Evolutionary conservation across 2,888 invertebrate species (phyloP).

Genomic region (Tenthredo amoena): DNA sequence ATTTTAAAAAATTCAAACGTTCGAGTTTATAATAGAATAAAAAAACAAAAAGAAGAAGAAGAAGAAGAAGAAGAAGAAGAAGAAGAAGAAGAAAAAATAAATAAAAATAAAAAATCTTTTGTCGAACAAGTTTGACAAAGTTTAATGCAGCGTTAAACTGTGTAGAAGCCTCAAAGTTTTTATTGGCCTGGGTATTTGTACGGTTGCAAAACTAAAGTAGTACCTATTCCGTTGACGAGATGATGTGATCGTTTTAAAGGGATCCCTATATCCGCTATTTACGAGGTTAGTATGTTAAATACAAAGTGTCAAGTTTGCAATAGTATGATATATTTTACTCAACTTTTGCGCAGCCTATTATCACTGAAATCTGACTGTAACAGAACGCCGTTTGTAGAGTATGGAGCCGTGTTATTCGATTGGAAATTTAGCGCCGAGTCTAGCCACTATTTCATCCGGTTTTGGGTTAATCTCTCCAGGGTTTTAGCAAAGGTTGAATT

Average conservation of each 20-base stretch:
- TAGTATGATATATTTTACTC: background rate
- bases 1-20: background rate
- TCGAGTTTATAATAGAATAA: background rate
- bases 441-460: conserved; percentile 20
- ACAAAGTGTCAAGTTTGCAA: background rate
- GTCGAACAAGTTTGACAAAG: conserved; percentile 26
- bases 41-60: background rate
- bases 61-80: background rate
- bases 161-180: conserved; percentile 33
- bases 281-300: background rate
- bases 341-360: background rate
- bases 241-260: conserved; percentile 39
- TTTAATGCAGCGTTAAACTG: conserved; percentile 34
- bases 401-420: background rate
- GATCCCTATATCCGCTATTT: background rate
- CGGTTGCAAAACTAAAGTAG: background rate
- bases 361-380: background rate
- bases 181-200: background rate
- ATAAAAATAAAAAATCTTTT: background rate
- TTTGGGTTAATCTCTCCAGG: background rate
- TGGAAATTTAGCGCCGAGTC: background rate
- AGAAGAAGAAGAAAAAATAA: background rate
- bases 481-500: background rate
- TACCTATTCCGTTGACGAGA: conserved; percentile 18
- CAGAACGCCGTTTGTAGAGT: background rate